Evolutionary conservation across 2,113 vertebrate genomes (phyloP), one percentile per base, ranked within the genome.

Genomic region (Mustela lutreola): DNA sequence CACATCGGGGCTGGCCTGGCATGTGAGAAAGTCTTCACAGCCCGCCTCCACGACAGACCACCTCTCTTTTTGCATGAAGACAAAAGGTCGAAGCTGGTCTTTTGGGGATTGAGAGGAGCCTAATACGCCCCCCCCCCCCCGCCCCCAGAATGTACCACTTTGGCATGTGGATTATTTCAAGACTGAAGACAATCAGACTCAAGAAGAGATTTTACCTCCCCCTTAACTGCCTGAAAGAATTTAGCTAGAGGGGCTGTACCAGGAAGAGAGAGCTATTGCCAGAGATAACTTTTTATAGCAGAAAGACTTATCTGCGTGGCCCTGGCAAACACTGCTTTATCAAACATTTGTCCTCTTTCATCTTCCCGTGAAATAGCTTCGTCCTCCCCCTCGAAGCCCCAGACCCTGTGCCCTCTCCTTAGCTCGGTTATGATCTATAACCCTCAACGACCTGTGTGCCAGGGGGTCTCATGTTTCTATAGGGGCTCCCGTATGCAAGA

Each of bases 1-100:
- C 7, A 8, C 10, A 4, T 1, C 0, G 4, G 26, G 31, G n/a
- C 36, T 0, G 18, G 45, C 28, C 63, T 18, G 9, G 14, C 18
- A 22, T 53, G 36, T 39, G 58, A 31, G 70, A 11, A 62, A 28
- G 63, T 2, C 80, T 78, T 53, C n/a, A 12, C 1, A 24, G 21
- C 2, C 14, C 2, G 39, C 22, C 14, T 84, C 70, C 70, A 10
- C 0, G 19, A 1, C 1, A 71, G 83, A 67, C 65, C n/a, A 15
- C 9, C 48, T 33, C 3, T 31, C 42, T 21, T 39, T 91, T 60
- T 79, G 11, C 2, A 14, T 12, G 33, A 67, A 16, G 53, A 45
- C n/a, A 80, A 28, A 63, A 67, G 18, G 3, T 56, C 36, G 48
- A 58, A 33, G 56, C 28, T 19, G n/a, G 78, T 45, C 84, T 92